Percentiles rank a stretch among this genome's conserved stretches.
Conservation (phyloP, 2,888 invertebrate species). For the Platycheirus albimanus region DNA sequence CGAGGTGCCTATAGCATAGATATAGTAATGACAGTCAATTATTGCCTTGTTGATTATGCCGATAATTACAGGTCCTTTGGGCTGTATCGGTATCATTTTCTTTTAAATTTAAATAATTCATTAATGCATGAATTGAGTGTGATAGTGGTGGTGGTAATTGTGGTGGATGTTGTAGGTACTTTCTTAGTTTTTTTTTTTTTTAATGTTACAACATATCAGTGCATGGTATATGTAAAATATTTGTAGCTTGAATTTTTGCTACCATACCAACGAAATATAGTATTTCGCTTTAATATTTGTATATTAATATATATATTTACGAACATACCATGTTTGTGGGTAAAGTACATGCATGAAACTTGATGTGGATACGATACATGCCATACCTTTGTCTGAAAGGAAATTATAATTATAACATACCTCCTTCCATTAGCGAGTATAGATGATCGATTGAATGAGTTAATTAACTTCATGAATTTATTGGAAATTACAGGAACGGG, state of each 20-base stretch:
- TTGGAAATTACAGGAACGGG: not conserved
- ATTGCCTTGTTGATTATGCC: not conserved
- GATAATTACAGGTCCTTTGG: slow-evolving; percentile 3
- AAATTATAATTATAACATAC: slow-evolving; percentile 35
- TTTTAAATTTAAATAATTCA: slow-evolving; percentile 7
- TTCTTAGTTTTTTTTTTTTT: no score
- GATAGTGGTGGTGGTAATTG: no score
- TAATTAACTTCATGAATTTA: slow-evolving; percentile 52
- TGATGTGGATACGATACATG: not conserved
- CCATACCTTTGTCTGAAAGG: slow-evolving; percentile 7
- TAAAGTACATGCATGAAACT: no score
- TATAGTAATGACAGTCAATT: not conserved
- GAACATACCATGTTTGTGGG: no score
- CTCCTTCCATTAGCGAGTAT: slow-evolving; percentile 5
- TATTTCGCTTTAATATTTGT: no score
- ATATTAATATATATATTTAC: no score
- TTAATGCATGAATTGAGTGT: not conserved
- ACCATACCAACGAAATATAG: no score
- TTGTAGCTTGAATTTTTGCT: no score
- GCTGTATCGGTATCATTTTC: not conserved
- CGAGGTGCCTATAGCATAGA: no score
- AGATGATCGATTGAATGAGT: slow-evolving; percentile 37
- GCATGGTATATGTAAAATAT: no score
- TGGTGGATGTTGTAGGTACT: no score
- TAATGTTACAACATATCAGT: no score